These are phyloP conservation scores for Chaenodraco wilsoni DNA, from an alignment of 2,797 vertebrate genomes.

Conservation along the genomic window DNA sequence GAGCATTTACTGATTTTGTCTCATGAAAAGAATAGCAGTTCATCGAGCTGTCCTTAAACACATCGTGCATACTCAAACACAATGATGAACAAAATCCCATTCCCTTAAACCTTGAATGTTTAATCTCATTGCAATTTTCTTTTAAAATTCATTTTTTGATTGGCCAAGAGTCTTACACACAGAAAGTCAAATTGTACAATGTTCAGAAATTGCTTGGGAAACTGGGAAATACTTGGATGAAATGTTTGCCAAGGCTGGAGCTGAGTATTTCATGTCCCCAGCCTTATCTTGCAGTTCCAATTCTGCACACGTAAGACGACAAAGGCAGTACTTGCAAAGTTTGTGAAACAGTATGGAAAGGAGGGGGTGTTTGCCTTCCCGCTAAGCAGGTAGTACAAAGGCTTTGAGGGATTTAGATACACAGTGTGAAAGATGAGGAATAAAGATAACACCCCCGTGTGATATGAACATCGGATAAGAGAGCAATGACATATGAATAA, in stretches of 20 bases:
- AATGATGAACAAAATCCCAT: neutral
- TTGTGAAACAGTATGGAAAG: slow-evolving; percentile 48
- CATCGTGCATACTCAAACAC: neutral
- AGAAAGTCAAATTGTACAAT: neutral
- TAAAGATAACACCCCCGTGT: slow-evolving; percentile 33
- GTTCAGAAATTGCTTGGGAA: neutral
- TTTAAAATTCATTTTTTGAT: neutral
- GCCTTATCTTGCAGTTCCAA: slow-evolving; percentile 26
- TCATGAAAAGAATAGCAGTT: neutral
- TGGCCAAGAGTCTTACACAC: neutral
- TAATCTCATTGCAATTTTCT: neutral
- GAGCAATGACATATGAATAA: slow-evolving; percentile 27
- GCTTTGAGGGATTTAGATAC: slow-evolving; percentile 50
- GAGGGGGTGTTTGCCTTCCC: slow-evolving; percentile 50
- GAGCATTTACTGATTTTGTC: neutral
- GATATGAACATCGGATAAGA: slow-evolving; percentile 44
- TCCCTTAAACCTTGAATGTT: neutral
- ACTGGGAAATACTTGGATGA: slow-evolving; percentile 13
- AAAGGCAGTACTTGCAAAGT: slow-evolving; percentile 45
- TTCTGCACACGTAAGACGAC: slow-evolving; percentile 39
- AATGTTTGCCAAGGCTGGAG: slow-evolving; percentile 31
- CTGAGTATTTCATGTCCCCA: slow-evolving; percentile 20
- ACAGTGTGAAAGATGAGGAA: slow-evolving; percentile 26
- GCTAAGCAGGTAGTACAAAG: slow-evolving; percentile 42
- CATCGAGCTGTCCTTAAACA: neutral